Evolutionary conservation across 2,888 invertebrate genomes (phyloP).

Genomic region (Morinoia aosen): DNA sequence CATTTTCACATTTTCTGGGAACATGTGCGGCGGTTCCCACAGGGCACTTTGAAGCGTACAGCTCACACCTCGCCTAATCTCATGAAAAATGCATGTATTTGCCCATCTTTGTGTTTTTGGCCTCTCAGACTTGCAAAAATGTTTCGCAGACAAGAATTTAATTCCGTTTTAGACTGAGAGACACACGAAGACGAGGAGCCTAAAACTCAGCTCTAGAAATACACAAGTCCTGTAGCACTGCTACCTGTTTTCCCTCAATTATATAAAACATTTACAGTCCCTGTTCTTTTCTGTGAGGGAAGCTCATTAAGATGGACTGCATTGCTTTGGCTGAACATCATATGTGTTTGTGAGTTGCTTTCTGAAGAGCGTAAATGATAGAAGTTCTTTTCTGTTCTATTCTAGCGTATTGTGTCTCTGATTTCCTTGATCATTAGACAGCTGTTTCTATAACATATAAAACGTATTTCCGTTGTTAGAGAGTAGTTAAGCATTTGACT

Average conservation of each 20-base stretch:
- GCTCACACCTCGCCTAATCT: conserved; percentile 23
- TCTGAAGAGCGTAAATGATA: neutral
- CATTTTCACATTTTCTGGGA: neutral
- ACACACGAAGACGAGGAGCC: neutral
- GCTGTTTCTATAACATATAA: no score
- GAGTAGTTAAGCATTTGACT: no score
- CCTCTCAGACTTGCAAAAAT: neutral
- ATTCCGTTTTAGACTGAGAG: neutral
- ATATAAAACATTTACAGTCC: neutral
- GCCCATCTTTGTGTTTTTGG: neutral
- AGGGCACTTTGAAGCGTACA: neutral
- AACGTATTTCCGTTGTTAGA: no score
- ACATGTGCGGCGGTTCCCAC: neutral
- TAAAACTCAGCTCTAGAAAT: neutral
- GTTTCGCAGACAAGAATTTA: neutral
- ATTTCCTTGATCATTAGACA: neutral
- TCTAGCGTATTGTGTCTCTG: neutral
- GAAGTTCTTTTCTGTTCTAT: neutral
- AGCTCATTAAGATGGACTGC: neutral
- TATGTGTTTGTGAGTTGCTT: neutral
- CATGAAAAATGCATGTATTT: conserved; percentile 34
- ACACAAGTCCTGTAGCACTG: neutral
- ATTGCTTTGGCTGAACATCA: neutral
- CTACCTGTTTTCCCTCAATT: neutral
- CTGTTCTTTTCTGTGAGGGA: neutral